A percentile compares a stretch with the other conserved stretches of the same genome.
These are phyloP conservation scores for Aplocera efformata DNA, from an alignment of 2,888 invertebrate species.

Conservation along the genomic window DNA sequence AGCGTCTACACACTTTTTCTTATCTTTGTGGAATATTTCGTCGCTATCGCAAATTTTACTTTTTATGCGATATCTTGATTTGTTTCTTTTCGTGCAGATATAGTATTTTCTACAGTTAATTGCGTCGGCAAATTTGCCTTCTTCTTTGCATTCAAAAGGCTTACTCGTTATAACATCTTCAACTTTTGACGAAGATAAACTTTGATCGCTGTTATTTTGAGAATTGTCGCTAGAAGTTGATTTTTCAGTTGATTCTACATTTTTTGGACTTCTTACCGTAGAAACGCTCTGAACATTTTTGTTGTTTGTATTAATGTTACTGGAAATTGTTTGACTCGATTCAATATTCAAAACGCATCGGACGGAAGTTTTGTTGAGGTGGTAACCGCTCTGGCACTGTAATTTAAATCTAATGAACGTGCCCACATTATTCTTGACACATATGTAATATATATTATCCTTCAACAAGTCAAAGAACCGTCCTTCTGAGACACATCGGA, in stretches of 20 bases:
- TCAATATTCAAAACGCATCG: slow-evolving; percentile 43
- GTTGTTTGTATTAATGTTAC: slow-evolving; percentile 28
- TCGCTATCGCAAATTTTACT: slow-evolving; percentile 63
- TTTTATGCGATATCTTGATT: slow-evolving; percentile 45
- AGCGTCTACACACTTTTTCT: slow-evolving; percentile 54
- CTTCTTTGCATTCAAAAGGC: slow-evolving; percentile 34
- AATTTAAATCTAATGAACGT: slow-evolving; percentile 57
- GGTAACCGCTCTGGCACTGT: slow-evolving; percentile 56
- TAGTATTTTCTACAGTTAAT: slow-evolving; percentile 69
- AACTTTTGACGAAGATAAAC: slow-evolving; percentile 11
- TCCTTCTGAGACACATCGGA: slow-evolving; percentile 64
- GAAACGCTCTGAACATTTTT: slow-evolving; percentile 25
- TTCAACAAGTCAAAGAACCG: slow-evolving; percentile 57
- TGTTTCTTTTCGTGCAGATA: slow-evolving; percentile 53
- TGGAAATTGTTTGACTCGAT: slow-evolving; percentile 22
- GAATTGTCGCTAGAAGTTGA: slow-evolving; percentile 25
- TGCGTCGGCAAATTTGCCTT: slow-evolving; percentile 41
- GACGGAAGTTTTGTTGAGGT: slow-evolving; percentile 50
- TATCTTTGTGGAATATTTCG: slow-evolving; percentile 61
- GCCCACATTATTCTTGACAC: slow-evolving; percentile 45
- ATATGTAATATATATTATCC: slow-evolving; percentile 67
- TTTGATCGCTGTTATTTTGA: slow-evolving; percentile 31
- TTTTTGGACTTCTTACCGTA: slow-evolving; percentile 17
- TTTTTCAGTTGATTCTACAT: slow-evolving; percentile 17
- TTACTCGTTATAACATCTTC: slow-evolving; percentile 10